Base-by-base conservation (phyloP, 1,140 invertebrate species). In the Drosophila ironensis region DNA sequence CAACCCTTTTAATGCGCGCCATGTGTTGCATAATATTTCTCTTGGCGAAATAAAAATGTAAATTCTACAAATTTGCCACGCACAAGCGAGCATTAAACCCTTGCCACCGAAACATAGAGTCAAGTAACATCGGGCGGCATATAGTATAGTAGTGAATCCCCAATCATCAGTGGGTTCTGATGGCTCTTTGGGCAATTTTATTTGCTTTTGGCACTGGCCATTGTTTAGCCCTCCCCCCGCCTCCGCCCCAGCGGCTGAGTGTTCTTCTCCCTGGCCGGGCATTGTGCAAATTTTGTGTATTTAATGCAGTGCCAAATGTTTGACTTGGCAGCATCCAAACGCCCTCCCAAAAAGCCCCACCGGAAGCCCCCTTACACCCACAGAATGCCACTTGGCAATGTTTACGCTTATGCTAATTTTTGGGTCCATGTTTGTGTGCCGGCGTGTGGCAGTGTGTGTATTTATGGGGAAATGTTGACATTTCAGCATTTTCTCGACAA, bases 391-490 rank as follows among this genome's bases (percentile, higher is more conserved):
- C 63, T 80, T 68, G 52, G 61, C 78, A 84, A 77, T 82, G 78
- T 82, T 82, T 84, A 84, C 69, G 69, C 73, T 81, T 82, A 82
- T 82, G 77, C 77, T 82, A 82, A 82, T 82, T 82, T 82, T 70
- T 72, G 73, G 68, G 48, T 61, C 27, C 50, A 51, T 64, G 57
- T 66, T 12, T 50, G 35, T 51, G 25, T 19, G 30, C 5, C n/a
- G 6, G 11, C 2, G 12, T n/a, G n/a, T n/a, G n/a, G n/a, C n/a
- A n/a, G n/a, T n/a, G 17, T 38, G 30, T 28, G 56, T 48, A 63
- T 63, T 63, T 63, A 63, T 63, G 59, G 42, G 19, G 41, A 48
- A 63, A 63, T 63, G 56, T 63, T 63, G 59, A 63, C 59, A 63
- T 47, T 61, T 63, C 59, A 63, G 56, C 59, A 63, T 40, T 63